These are phyloP conservation scores for Anthophora plumipes DNA, from an alignment of 2,888 invertebrate genomes.

Conservation along the genomic window DNA sequence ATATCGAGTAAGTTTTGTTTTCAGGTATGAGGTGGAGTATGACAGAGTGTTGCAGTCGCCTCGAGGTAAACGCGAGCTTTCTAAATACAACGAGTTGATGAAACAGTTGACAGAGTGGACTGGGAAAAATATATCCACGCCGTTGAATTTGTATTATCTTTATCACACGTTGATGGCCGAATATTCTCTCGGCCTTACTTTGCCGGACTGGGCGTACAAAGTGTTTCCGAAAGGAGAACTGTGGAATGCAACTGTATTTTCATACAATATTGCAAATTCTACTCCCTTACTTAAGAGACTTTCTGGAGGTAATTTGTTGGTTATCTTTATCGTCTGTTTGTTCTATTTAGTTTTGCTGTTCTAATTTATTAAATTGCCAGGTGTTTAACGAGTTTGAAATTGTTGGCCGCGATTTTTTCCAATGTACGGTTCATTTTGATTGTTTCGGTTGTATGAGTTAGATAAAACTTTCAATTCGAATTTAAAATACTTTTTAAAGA, in stretches of 20 bases:
- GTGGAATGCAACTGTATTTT: conserved; percentile 85
- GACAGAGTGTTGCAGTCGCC: conserved; percentile 56
- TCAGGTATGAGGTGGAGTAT: conserved; percentile 72
- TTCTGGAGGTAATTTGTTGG: conserved; percentile 84
- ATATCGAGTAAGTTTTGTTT: neutral
- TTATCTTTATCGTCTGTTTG: no score
- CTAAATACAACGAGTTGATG: conserved; percentile 64
- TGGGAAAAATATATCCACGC: conserved; percentile 54
- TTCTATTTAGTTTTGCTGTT: no score
- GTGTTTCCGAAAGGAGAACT: conserved; percentile 85
- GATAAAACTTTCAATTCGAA: no score
- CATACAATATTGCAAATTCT: conserved; percentile 86
- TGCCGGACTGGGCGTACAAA: conserved; percentile 86
- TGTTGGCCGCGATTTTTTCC: no score
- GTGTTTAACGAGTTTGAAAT: no score
- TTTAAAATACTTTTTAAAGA: no score
- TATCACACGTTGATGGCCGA: conserved; percentile 80
- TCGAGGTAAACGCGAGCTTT: conserved; percentile 52
- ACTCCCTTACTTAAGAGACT: conserved; percentile 85
- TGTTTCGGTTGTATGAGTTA: no score
- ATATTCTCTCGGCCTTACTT: conserved; percentile 85
- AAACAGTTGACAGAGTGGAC: conserved; percentile 62
- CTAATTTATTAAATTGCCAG: no score
- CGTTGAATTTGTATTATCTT: conserved; percentile 63
- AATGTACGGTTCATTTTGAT: no score